Conservation (phyloP, 2,113 vertebrate genomes). For the Scomber japonicus region DNA sequence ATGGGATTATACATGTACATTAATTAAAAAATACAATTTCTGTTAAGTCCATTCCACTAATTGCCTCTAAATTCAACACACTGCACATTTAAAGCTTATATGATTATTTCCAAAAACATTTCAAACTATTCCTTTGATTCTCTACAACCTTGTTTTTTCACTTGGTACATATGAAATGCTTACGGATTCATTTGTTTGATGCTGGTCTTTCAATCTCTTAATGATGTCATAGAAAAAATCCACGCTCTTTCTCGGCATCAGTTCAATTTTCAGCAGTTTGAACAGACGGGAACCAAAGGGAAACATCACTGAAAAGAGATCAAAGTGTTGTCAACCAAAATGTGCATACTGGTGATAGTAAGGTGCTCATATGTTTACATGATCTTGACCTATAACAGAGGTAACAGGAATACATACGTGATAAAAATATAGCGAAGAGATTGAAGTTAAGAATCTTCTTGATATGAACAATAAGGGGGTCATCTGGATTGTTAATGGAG, state of each 20-base stretch:
- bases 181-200: slow-evolving; percentile 42
- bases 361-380: too few relatives aligned
- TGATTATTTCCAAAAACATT: too few relatives aligned
- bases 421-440: slow-evolving; percentile 48
- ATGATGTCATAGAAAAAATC: slow-evolving; percentile 67
- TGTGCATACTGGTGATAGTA: too few relatives aligned
- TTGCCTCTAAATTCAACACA: too few relatives aligned
- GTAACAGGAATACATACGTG: slow-evolving; percentile 29
- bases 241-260: slow-evolving; percentile 22
- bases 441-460: slow-evolving; percentile 77
- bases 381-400: too few relatives aligned
- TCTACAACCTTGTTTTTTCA: too few relatives aligned
- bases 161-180: slow-evolving; percentile 4
- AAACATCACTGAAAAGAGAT: slow-evolving; percentile 45
- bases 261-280: slow-evolving; percentile 18
- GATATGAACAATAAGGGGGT: slow-evolving; percentile 83
- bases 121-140: too few relatives aligned
- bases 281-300: slow-evolving; percentile 41
- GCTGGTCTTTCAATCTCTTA: slow-evolving; percentile 66
- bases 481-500: slow-evolving; percentile 87
- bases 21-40: too few relatives aligned
- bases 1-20: too few relatives aligned
- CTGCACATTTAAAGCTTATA: too few relatives aligned
- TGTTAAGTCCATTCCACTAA: too few relatives aligned
- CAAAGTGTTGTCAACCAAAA: too few relatives aligned